phyloP scores from a whole-genome alignment of 2,113 vertebrate genomes.

The Clarias macrocephalus region DNA sequence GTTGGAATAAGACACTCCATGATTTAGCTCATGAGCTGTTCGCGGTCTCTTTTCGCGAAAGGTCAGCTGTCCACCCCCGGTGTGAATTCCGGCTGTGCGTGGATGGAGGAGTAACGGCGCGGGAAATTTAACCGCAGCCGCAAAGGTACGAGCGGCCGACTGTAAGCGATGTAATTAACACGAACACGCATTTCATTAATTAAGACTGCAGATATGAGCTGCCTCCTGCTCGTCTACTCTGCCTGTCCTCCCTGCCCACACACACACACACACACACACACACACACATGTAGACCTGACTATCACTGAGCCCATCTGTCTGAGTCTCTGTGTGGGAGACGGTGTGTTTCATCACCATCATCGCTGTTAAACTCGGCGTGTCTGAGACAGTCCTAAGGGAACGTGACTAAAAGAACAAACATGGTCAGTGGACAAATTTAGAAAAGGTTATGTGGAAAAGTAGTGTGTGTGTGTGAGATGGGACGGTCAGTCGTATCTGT shows the following conservation, averaged over 20 bases:
- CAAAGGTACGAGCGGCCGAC: background rate
- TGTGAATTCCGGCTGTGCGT: background rate
- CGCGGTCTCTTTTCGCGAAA: background rate
- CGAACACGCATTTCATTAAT: background rate
- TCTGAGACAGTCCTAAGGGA: background rate
- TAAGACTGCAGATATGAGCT: background rate
- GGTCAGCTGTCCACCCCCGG: background rate
- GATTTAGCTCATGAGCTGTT: background rate
- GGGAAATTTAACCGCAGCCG: background rate
- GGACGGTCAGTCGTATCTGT: background rate
- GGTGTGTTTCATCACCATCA: background rate
- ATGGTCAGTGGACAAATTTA: background rate
- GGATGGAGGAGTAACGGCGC: background rate
- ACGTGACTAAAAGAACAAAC: background rate
- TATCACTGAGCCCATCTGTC: background rate
- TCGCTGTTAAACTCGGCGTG: background rate
- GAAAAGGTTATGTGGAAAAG: background rate
- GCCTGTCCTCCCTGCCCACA: background rate
- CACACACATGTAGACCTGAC: background rate
- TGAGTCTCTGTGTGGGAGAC: background rate
- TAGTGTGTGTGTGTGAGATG: background rate
- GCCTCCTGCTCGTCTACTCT: background rate
- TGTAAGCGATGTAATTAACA: background rate
- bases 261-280: slow-evolving; percentile 32
- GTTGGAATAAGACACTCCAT: background rate